phyloP scores from a whole-genome alignment of 2,797 vertebrate genomes.

The Lithobates pipiens region DNA sequence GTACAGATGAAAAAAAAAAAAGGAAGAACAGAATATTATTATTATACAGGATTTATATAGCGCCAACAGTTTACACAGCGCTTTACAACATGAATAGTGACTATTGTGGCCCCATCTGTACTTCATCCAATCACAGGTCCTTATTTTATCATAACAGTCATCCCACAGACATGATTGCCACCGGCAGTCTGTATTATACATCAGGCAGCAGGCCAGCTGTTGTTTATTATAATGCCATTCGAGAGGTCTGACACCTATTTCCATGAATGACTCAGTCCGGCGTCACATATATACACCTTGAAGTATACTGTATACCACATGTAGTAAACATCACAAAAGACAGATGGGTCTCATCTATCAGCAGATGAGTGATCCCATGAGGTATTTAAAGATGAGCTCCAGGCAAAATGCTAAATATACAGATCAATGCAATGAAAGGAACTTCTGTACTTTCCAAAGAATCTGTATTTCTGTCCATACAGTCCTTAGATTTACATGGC shows the following conservation, averaged over 20 bases:
- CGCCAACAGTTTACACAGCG: no score
- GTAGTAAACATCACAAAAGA: neutral
- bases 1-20: neutral
- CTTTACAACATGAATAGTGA: no score
- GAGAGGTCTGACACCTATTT: neutral
- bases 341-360: neutral
- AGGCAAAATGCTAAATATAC: no score
- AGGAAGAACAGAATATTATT: neutral
- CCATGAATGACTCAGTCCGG: neutral
- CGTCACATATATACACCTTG: neutral
- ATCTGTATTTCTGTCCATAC: no score
- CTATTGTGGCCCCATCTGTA: neutral
- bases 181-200: neutral
- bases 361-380: no score
- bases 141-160: neutral
- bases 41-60: no score
- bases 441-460: no score
- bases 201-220: no score
- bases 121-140: constrained; percentile 3
- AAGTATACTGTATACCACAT: neutral
- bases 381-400: no score
- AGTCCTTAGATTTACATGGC: no score
- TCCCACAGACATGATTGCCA: neutral
- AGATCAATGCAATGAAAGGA: no score
- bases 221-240: no score